Conservation (phyloP, 2,888 invertebrate species). For the Rhagonycha fulva region DNA sequence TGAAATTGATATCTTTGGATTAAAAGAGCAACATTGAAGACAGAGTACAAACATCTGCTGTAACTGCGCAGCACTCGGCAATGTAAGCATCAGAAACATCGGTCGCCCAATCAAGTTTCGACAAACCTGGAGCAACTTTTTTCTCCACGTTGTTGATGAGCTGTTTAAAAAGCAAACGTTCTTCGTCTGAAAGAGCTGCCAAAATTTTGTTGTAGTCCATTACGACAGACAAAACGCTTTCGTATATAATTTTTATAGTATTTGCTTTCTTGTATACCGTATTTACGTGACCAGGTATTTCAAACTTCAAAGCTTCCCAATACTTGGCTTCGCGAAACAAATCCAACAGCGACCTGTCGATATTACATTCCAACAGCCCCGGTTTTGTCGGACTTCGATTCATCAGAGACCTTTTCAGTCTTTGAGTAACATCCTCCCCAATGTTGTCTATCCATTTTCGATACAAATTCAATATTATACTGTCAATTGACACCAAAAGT, state of each 20-base stretch:
- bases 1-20: constrained; percentile 41
- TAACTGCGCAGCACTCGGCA: constrained; percentile 69
- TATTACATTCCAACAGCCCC: constrained; percentile 77
- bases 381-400: constrained; percentile 65
- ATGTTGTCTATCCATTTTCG: constrained; percentile 62
- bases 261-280: constrained; percentile 66
- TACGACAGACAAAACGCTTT: constrained; percentile 73
- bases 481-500: constrained; percentile 63
- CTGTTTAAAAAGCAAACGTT: constrained; percentile 77
- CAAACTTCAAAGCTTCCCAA: constrained; percentile 73
- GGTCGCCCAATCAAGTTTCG: constrained; percentile 73
- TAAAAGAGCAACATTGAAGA: not conserved
- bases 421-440: constrained; percentile 62
- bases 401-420: constrained; percentile 75
- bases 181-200: constrained; percentile 74
- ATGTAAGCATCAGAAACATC: constrained; percentile 75
- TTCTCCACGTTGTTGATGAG: constrained; percentile 66
- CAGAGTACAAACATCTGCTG: constrained; percentile 61
- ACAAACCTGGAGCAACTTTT: constrained; percentile 74
- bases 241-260: constrained; percentile 65
- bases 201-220: constrained; percentile 80
- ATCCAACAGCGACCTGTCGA: constrained; percentile 72
- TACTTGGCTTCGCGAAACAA: constrained; percentile 73
- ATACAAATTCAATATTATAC: constrained; percentile 59
- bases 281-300: constrained; percentile 70